Evolutionary conservation across 2,797 vertebrate species (phyloP).

Genomic region (Myripristis murdjan): DNA sequence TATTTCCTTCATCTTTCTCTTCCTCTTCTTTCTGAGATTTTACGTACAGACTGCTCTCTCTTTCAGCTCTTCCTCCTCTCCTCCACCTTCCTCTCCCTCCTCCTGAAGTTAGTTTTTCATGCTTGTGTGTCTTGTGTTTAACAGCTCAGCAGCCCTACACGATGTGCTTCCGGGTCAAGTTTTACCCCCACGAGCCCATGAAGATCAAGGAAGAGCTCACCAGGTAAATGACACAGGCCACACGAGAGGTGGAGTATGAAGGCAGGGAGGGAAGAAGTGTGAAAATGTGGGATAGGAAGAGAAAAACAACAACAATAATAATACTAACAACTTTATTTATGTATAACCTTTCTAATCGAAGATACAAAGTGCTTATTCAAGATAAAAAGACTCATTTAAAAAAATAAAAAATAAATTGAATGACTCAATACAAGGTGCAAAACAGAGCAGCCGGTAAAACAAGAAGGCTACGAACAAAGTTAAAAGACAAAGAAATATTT

Average conservation of each 20-base stretch:
- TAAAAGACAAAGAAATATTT: no score
- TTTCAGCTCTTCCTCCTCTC: not conserved
- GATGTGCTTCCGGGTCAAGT: constrained; percentile 99
- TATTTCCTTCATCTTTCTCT: constrained; percentile 7
- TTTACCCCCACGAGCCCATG: constrained; percentile 97
- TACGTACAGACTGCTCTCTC: no score
- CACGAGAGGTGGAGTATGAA: not conserved
- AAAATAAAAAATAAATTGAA: no score
- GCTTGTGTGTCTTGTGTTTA: constrained; percentile 78
- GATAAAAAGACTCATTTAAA: no score
- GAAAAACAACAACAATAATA: no score
- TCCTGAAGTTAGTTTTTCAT: not conserved
- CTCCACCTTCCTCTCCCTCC: not conserved
- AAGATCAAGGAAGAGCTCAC: constrained; percentile 99
- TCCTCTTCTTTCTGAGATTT: not conserved
- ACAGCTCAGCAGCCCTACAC: constrained; percentile 97
- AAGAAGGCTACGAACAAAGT: no score
- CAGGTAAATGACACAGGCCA: constrained; percentile 84
- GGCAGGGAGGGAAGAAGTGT: not conserved
- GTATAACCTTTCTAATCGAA: no score
- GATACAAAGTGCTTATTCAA: no score
- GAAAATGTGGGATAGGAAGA: not conserved
- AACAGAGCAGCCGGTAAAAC: no score
- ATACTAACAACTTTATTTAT: no score
- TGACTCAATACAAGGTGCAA: no score